These are phyloP conservation scores for Anaspis maculata DNA, from an alignment of 2,888 invertebrate species.

Conservation along the genomic window DNA sequence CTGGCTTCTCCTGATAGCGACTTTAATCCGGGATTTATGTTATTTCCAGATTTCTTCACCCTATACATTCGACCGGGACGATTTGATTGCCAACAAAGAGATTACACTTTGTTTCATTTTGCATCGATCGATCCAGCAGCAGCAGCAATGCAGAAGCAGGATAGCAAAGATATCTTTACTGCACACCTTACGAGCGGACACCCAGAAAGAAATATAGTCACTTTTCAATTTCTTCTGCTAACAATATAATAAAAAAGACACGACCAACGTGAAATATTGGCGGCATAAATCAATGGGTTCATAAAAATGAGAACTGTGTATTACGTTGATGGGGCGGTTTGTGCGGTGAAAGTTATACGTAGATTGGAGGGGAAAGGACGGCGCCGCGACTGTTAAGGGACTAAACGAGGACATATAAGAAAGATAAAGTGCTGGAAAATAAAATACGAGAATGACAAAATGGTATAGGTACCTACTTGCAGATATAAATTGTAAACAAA, in stretches of 20 bases:
- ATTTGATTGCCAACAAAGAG: conserved; percentile 17
- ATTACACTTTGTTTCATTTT: conserved; percentile 10
- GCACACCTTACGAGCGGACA: too few relatives aligned
- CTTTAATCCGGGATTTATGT: conserved; percentile 43
- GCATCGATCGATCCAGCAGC: too few relatives aligned
- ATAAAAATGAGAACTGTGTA: conserved; percentile 11
- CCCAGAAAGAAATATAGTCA: conserved; percentile 6
- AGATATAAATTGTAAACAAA: too few relatives aligned
- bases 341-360: conserved; percentile 7
- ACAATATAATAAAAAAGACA: conserved; percentile 1
- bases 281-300: conserved; percentile 11
- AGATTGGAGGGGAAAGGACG: conserved; percentile 7
- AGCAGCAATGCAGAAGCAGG: too few relatives aligned
- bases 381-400: conserved; percentile 17
- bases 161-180: too few relatives aligned
- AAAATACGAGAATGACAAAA: conserved; percentile 40
- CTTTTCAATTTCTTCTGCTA: conserved; percentile 1
- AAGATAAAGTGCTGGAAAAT: conserved; percentile 40
- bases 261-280: conserved; percentile 3
- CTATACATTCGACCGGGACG: conserved; percentile 11
- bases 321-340: conserved; percentile 5
- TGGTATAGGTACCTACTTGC: too few relatives aligned
- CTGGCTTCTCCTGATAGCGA: conserved; percentile 39
- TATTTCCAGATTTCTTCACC: conserved; percentile 35
- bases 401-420: conserved; percentile 37